Percentiles rank a stretch among this genome's conserved stretches.
These are phyloP conservation scores for Stomatorhinus walkeri DNA, from an alignment of 2,797 vertebrate genomes.

Conservation along the genomic window DNA sequence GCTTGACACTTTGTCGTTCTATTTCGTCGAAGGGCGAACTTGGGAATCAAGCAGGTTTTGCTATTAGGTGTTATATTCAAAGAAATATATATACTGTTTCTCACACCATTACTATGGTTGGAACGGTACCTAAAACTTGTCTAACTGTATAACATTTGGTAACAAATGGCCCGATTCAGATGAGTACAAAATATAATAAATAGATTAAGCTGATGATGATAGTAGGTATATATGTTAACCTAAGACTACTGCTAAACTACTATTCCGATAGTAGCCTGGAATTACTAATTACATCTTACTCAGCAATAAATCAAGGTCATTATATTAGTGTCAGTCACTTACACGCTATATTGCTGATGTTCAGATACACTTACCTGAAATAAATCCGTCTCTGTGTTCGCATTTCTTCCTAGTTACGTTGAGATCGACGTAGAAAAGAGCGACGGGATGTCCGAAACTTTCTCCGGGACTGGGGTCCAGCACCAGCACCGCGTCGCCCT, in stretches of 20 bases:
- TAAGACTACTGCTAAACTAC: background rate
- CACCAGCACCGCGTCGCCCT: slow-evolving; percentile 60
- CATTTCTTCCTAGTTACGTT: slow-evolving; percentile 68
- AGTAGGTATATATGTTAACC: background rate
- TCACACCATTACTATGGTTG: background rate
- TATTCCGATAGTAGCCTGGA: background rate
- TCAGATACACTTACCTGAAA: slow-evolving; percentile 54
- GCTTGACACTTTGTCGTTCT: background rate
- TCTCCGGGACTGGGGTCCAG: slow-evolving; percentile 67
- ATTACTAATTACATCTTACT: background rate
- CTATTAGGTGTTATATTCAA: background rate
- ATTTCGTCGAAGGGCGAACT: background rate
- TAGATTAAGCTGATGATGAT: background rate
- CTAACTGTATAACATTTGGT: background rate
- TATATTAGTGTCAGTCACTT: background rate
- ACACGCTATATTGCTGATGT: background rate
- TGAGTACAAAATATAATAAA: background rate
- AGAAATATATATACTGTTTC: background rate
- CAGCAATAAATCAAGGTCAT: background rate
- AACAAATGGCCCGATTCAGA: background rate
- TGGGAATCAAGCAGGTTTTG: background rate
- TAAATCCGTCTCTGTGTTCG: slow-evolving; percentile 61
- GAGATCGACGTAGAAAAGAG: slow-evolving; percentile 66
- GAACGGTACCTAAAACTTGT: background rate
- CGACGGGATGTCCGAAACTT: slow-evolving; percentile 67